A percentile compares a stretch with the other conserved stretches of the same genome.
Evolutionary conservation across 2,797 vertebrate species (phyloP).

Genomic region (Halcyon badia): DNA sequence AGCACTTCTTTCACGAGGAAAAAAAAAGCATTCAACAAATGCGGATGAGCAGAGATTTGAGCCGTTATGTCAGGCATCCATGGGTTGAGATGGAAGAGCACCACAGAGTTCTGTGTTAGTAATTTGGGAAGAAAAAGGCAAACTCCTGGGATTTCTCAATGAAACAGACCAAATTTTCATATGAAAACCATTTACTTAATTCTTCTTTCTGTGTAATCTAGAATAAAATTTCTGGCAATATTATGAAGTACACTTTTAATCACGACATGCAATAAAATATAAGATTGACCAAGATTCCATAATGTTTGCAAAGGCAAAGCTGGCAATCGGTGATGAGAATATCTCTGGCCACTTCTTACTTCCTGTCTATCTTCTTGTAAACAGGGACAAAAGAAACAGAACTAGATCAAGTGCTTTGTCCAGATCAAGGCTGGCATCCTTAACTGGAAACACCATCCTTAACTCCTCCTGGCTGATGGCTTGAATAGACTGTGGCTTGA

Average conservation of each 20-base stretch:
- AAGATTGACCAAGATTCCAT: neutral
- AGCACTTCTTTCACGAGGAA: neutral
- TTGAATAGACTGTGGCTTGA: neutral
- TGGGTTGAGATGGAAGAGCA: neutral
- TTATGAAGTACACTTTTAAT: neutral
- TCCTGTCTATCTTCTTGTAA: neutral
- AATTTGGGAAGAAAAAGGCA: neutral
- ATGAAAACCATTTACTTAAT: neutral
- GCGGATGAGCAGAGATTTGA: neutral
- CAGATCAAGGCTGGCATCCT: neutral
- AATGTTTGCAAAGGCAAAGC: neutral
- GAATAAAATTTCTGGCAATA: neutral
- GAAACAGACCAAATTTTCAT: neutral
- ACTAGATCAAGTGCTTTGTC: neutral
- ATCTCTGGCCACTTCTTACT: neutral
- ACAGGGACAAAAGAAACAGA: neutral
- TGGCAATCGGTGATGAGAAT: neutral
- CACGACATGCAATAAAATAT: neutral
- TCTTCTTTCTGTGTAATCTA: neutral
- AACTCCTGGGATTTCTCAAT: neutral
- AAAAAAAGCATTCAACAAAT: neutral
- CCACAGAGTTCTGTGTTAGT: neutral
- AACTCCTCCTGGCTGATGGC: neutral
- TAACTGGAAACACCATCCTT: neutral
- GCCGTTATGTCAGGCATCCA: neutral